Conservation (phyloP, 2,113 vertebrate species). For the Cercocebus atys region DNA sequence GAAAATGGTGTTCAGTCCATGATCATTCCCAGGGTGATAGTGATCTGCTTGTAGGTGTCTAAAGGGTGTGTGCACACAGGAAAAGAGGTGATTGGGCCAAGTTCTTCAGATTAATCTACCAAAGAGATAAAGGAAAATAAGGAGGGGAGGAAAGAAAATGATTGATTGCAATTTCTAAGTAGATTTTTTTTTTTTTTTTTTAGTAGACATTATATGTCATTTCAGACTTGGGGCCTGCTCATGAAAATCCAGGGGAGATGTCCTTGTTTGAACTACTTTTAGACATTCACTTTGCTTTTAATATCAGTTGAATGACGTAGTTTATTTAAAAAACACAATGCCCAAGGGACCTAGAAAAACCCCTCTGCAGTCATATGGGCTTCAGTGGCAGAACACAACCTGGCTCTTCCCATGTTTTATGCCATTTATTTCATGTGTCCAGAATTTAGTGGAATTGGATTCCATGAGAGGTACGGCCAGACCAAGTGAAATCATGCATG, state of each 20-base stretch:
- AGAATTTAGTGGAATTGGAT: constrained; percentile 53
- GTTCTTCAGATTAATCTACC: constrained; percentile 20
- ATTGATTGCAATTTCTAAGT: constrained; percentile 50
- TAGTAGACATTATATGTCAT: neutral
- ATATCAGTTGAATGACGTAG: constrained; percentile 23
- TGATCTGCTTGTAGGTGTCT: constrained; percentile 44
- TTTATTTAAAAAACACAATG: constrained; percentile 39
- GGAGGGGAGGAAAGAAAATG: constrained; percentile 49
- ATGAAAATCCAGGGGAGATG: constrained; percentile 24
- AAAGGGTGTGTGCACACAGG: constrained; percentile 36
- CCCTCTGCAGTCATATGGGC: neutral
- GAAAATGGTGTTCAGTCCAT: neutral
- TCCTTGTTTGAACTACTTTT: constrained; percentile 59
- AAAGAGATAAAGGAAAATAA: constrained; percentile 18
- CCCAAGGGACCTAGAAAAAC: neutral
- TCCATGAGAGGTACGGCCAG: constrained; percentile 13
- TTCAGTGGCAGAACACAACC: neutral
- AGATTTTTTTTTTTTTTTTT: neutral
- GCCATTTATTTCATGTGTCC: neutral
- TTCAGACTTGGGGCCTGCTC: constrained; percentile 45
- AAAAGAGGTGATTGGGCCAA: constrained; percentile 21
- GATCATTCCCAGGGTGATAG: constrained; percentile 13
- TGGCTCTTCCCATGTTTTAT: neutral
- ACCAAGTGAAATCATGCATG: constrained; percentile 27
- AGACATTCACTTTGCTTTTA: constrained; percentile 54